Evolutionary conservation across 2,113 vertebrate species (phyloP).

Genomic region (Pterophyllum scalare): DNA sequence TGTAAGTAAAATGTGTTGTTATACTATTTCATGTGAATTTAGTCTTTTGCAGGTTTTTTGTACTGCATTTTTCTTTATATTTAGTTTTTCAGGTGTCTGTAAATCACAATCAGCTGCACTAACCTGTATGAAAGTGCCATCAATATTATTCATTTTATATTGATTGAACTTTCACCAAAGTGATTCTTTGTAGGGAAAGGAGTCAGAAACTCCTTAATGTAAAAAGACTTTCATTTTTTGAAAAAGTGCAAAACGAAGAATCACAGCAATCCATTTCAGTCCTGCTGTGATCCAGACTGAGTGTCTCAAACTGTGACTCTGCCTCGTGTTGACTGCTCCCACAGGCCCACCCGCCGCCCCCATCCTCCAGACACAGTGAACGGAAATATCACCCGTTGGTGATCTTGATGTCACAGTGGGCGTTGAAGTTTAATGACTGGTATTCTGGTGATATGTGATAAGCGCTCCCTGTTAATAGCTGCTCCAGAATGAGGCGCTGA

Average conservation of each 20-base stretch:
- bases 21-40: too few species aligned
- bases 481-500: conserved; percentile 50
- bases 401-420: conserved; percentile 46
- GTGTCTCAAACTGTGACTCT: not conserved
- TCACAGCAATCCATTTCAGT: not conserved
- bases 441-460: conserved; percentile 70
- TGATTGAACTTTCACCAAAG: too few species aligned
- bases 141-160: too few species aligned
- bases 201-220: too few species aligned
- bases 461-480: conserved; percentile 59
- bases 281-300: not conserved
- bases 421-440: conserved; percentile 62
- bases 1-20: too few species aligned
- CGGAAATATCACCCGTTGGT: conserved; percentile 55
- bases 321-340: conserved; percentile 23
- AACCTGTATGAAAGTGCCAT: too few species aligned
- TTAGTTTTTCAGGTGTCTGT: too few species aligned
- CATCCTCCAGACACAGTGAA: conserved; percentile 20
- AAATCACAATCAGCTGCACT: too few species aligned
- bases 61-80: too few species aligned
- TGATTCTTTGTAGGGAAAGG: too few species aligned
- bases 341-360: not conserved
- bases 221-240: not conserved
- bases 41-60: too few species aligned
- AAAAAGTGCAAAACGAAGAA: not conserved